Evolutionary conservation across 2,797 vertebrate species (phyloP).

Genomic region (Sorex maritimensis): DNA sequence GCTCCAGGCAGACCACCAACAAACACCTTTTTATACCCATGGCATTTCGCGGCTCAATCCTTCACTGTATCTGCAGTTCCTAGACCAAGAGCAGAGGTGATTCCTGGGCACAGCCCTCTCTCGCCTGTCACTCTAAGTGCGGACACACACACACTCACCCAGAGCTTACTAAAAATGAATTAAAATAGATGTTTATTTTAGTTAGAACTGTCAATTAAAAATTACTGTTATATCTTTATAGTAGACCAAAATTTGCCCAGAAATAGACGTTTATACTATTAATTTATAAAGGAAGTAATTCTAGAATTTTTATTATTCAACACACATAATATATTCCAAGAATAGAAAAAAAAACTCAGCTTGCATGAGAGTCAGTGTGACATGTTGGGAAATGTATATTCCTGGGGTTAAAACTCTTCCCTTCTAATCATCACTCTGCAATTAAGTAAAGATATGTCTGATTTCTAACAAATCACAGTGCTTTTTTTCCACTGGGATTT

Average conservation of each 20-base stretch:
- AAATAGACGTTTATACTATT: constrained; percentile 56
- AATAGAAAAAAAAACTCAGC: constrained; percentile 36
- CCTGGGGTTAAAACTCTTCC: constrained; percentile 44
- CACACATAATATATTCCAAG: constrained; percentile 40
- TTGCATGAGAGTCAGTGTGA: constrained; percentile 50
- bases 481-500: neutral
- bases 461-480: constrained; percentile 59
- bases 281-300: constrained; percentile 15
- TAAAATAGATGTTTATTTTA: constrained; percentile 44
- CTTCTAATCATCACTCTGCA: constrained; percentile 52
- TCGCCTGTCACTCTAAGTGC: constrained; percentile 46
- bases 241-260: neutral
- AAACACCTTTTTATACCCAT: constrained; percentile 1
- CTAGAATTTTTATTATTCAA: constrained; percentile 63
- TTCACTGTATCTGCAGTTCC: constrained; percentile 23
- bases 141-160: neutral
- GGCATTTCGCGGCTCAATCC: constrained; percentile 8
- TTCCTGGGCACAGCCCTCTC: neutral
- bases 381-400: constrained; percentile 35
- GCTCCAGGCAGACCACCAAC: neutral
- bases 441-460: constrained; percentile 27
- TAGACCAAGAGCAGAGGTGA: constrained; percentile 27
- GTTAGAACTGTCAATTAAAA: constrained; percentile 63
- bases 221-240: constrained; percentile 16
- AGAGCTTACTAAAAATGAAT: constrained; percentile 34